A percentile compares a stretch with the other conserved stretches of the same genome.
phyloP scores from a whole-genome alignment of 2,113 vertebrate species.

The Pithys albifrons region DNA sequence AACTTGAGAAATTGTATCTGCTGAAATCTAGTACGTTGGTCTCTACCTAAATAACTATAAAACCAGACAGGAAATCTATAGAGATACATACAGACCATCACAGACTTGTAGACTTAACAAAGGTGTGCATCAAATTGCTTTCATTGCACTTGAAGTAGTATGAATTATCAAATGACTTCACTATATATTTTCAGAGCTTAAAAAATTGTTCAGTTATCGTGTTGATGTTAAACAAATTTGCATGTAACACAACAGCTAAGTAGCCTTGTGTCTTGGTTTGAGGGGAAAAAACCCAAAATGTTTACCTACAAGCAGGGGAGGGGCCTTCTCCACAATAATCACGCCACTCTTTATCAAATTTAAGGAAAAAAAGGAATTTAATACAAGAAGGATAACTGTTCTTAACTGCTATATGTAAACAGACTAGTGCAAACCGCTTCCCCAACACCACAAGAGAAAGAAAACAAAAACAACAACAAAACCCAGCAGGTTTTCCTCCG shows the following conservation, averaged over 20 bases:
- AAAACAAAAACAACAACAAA: too few relatives aligned
- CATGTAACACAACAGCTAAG: neutral
- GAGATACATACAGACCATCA: neutral
- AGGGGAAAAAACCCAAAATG: too few relatives aligned
- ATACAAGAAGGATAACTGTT: too few relatives aligned
- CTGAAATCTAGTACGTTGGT: neutral
- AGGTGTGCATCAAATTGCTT: neutral
- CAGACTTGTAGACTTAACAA: neutral
- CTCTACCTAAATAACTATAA: neutral
- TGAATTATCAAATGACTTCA: neutral
- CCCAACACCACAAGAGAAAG: too few relatives aligned
- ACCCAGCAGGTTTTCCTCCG: too few relatives aligned
- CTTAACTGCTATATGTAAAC: too few relatives aligned
- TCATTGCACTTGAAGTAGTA: neutral
- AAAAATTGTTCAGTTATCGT: neutral
- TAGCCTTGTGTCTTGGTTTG: too few relatives aligned
- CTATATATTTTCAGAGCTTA: neutral
- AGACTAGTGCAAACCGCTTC: too few relatives aligned
- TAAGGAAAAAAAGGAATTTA: too few relatives aligned
- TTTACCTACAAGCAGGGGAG: too few relatives aligned
- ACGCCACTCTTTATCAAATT: too few relatives aligned
- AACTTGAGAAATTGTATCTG: neutral
- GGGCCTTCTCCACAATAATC: too few relatives aligned
- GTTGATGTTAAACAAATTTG: neutral
- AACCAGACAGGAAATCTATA: neutral